Base-by-base conservation (phyloP, 2,888 invertebrate species). In the Kuschelorhynchus macadamiae region DNA sequence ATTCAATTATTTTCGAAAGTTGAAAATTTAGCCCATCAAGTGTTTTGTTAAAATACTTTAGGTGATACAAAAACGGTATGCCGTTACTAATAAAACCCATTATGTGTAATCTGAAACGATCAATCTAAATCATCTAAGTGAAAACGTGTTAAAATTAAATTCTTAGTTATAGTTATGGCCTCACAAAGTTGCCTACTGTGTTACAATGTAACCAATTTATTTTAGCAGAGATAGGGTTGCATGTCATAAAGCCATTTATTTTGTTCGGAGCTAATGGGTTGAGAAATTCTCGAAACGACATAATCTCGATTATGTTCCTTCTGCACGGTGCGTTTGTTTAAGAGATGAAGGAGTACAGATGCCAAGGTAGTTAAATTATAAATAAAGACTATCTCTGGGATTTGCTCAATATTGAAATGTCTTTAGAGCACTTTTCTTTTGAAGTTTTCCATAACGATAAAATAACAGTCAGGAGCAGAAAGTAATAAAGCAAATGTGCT, bases 181-280 rank as follows among this genome's bases (percentile, higher is more conserved):
- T 36, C 12, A 12, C 9, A 47, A n/a, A 47, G 20, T 47, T 2
- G 25, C 25, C 25, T 47, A 47, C 47, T 47, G 21, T 18, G 47
- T n/a, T 47, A 47, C 47, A 20, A 47, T 21, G 47, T 21, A 50
- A 30, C 61, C 61, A 61, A 61, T 61, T 61, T 61, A 61, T 39
- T 50, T 61, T 25, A 41, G 50, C 50, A 33, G 62, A 41, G 46
- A 53, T 44, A 17, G 62, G 44, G 53, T 62, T 53, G 62, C 62
- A 62, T 62, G 62, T 50, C 32, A 42, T 9, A 9, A 11, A 32
- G 8, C 32, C 53, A 53, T 62, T 62, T 32, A 52, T 62, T 53
- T 44, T 20, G 18, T 30, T 33, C 14, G 16, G 62, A 21, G 44
- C 11, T 61, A 53, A 59, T 59, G 47, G 59, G 46, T 21, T 12